Evolutionary conservation across 2,797 vertebrate genomes (phyloP).

Genomic region (Lacerta agilis): DNA sequence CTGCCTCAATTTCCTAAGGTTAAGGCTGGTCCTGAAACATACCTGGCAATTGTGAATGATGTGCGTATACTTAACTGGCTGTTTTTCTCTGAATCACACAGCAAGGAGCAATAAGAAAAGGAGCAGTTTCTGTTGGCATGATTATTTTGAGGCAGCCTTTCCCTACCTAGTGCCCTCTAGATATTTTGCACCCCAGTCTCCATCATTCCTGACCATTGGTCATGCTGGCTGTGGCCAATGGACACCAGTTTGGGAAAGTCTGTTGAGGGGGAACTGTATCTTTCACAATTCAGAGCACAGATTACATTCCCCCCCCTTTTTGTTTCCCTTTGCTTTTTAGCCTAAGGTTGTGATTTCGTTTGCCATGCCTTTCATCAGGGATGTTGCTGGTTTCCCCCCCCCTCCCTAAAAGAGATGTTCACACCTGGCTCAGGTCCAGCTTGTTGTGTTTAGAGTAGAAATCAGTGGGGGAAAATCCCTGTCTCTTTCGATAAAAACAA

Average conservation of each 20-base stretch:
- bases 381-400: neutral
- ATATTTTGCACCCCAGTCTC: too few species aligned
- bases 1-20: neutral
- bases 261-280: too few species aligned
- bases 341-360: neutral
- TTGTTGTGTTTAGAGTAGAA: constrained; percentile 5
- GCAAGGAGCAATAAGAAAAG: neutral
- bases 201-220: too few species aligned
- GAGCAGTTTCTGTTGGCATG: neutral
- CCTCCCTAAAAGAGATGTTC: neutral
- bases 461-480: neutral
- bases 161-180: too few species aligned
- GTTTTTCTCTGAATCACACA: neutral
- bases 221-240: too few species aligned
- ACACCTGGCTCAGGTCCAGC: neutral
- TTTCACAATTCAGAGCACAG: neutral
- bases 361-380: neutral
- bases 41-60: neutral
- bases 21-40: neutral
- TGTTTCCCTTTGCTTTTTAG: too few species aligned
- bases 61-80: neutral
- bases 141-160: neutral
- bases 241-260: too few species aligned
- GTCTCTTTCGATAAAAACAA: constrained; percentile 8
- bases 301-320: too few species aligned